Evolutionary conservation across 2,888 invertebrate genomes (phyloP), one percentile per base, ranked within the genome.

Genomic region (Zygogramma bicolorata): DNA sequence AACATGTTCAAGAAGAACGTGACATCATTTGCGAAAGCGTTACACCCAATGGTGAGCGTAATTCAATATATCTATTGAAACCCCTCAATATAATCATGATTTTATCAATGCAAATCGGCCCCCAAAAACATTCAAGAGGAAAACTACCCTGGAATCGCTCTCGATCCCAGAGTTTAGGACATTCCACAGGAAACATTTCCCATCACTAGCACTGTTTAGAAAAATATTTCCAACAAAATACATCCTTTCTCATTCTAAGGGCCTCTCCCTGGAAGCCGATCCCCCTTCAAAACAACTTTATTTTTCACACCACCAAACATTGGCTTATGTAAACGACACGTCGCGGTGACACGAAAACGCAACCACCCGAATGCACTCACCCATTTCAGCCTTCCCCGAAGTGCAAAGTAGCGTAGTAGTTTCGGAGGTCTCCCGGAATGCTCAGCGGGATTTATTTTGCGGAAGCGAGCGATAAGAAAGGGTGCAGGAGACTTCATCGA

Each of bases 391-490:
- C 53, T 25, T n/a, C 53, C 25, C 25, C 25, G 72, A 66, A 77
- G 75, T 77, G 75, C 70, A 77, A 71, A 75, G 65, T 75, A 68
- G 70, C 74, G 75, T 75, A 53, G 66, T 71, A 53, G 73, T 75
- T 71, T 77, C 73, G 57, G 42, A 59, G 63, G 29, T 63, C 67
- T 63, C 71, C 73, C 69, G 72, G 76, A 80, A 27, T 25, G 53
- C 53, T 53, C 53, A 27, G 53, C 53, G 53, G 53, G 53, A 79
- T 80, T 79, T 79, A 79, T 80, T 79, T 80, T 77, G 77, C 77
- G 79, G 80, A 80, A 80, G 79, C 69, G 74, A 74, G 70, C 76
- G 80, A 80, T 80, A 80, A 79, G 79, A 66, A 63, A 65, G 71
- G 67, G 58, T 60, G 65, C 34, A 25, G 65, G 31, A 18, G 49